Percentiles rank a stretch among this genome's conserved stretches.
Conservation (phyloP, 2,797 vertebrate species). For the Intellagama lesueurii region DNA sequence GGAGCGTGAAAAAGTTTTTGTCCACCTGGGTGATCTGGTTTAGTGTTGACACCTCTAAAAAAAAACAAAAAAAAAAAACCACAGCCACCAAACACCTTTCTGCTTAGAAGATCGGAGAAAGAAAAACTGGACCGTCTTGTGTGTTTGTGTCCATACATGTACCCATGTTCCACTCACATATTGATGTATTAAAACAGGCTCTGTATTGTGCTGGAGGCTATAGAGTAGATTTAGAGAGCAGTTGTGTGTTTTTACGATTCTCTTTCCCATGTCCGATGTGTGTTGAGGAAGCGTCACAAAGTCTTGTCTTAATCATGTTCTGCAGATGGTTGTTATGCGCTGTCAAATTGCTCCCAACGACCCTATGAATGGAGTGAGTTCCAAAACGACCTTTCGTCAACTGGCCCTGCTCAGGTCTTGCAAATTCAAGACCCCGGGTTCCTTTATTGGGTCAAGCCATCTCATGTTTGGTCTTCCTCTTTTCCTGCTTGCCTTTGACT, state of each 20-base stretch:
- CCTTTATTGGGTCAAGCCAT: too few relatives aligned
- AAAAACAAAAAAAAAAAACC: background rate
- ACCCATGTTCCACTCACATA: accelerated
- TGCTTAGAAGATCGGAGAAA: background rate
- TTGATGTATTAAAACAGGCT: accelerated
- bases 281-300: accelerated
- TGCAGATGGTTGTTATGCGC: too few relatives aligned
- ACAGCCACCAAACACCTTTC: too few relatives aligned
- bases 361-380: too few relatives aligned
- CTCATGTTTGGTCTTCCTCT: too few relatives aligned
- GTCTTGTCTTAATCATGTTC: background rate
- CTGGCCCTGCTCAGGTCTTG: too few relatives aligned
- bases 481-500: too few relatives aligned
- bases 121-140: background rate
- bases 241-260: background rate
- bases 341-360: too few relatives aligned
- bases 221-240: accelerated
- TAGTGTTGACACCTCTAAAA: background rate
- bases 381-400: too few relatives aligned
- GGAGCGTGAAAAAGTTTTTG: background rate
- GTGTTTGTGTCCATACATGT: background rate
- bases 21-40: background rate
- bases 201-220: too few relatives aligned
- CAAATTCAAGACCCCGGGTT: too few relatives aligned
- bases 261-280: background rate